Evolutionary conservation across 1,140 invertebrate genomes (phyloP), one percentile per base, ranked within the genome.

Genomic region (Anthonomus grandis): DNA sequence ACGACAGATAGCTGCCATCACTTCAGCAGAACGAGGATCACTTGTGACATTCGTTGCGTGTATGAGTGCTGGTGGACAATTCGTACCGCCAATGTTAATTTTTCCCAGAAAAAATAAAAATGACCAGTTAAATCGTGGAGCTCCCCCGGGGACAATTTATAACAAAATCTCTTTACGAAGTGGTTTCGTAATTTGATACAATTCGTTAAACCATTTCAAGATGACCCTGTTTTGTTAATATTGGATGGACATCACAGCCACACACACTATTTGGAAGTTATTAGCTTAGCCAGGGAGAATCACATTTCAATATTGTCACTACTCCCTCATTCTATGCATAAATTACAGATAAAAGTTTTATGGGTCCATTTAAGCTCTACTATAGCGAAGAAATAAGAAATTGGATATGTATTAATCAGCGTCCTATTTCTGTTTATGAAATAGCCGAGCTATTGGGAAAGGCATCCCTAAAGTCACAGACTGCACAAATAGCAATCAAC

Each of bases 11-110:
- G 76, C 70, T 18, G 59, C 69, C 46, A 22, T 77, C 8, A 75
- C 71, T 2, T 77, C 73, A 27, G 74, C 70, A 48, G 78, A 80
- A 67, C 65, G 76, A 49, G 77, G 76, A 22, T 68, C 68, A 59
- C 69, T 75, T 19, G 68, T 78, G 0, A 80, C 78, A 22, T 47
- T 77, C 23, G 52, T 69, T 27, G 62, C 59, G 54, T 65, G 66
- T 34, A 69, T 76, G 51, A 73, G 57, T 68, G 75, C 74, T 6
- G 19, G 8, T 8, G 49, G 59, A 2, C 8, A 27, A 17, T 60
- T 22, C 38, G 37, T 60, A 6, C 59, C 47, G 22, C 59, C 54
- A 4, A 10, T 49, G 10, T 19, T 59, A 4, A 51, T 62, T 49
- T 62, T 59, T 19, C 56, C 57, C 17, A 48, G 60, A 27, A 59